Evolutionary conservation across 2,888 invertebrate species (phyloP), one percentile per base, ranked within the genome.

Genomic region (Chloroclysta siterata): DNA sequence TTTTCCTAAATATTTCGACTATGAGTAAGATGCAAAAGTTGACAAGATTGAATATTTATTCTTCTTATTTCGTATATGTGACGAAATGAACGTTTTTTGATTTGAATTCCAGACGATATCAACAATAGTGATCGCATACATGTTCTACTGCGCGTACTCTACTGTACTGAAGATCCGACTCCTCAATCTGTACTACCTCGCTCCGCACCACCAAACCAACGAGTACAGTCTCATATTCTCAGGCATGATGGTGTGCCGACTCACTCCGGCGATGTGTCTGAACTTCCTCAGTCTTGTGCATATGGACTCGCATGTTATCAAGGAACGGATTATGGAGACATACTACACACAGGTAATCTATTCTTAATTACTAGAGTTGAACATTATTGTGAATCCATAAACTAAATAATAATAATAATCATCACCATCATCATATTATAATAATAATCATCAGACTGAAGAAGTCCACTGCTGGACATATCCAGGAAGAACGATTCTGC

Each of bases 161-260:
- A 99, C 99, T 0, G 97, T 99, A 46, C 96, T 99, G 76, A 98
- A 99, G 89, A 98, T 99, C 75, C 95, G 98, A 57, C 95, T 99
- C 36, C 94, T 99, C 51, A 99, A 99, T 93, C 95, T 99, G 72
- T 99, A 99, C 92, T 99, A 99, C 85, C 91, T 99, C 73, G 99
- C 99, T 5, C 97, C 99, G 0, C 97, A 99, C 84, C 99, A 99
- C 87, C 98, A 98, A 90, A 99, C 99, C 7, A 99, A 99, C 84
- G 99, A 99, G 83, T 99, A 99, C 93, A 99, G 98, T 84, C 95
- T 99, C 67, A 98, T 99, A 81, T 99, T 99, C 93, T 98, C 98
- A 74, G 99, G 99, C 61, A 99, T 99, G 99, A 95, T 99, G 95
- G 94, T 98, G 44, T 99, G 99, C 83, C 96, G 99, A 1, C 94